These are phyloP conservation scores for Falco biarmicus DNA, from an alignment of 2,797 vertebrate species.

Conservation along the genomic window DNA sequence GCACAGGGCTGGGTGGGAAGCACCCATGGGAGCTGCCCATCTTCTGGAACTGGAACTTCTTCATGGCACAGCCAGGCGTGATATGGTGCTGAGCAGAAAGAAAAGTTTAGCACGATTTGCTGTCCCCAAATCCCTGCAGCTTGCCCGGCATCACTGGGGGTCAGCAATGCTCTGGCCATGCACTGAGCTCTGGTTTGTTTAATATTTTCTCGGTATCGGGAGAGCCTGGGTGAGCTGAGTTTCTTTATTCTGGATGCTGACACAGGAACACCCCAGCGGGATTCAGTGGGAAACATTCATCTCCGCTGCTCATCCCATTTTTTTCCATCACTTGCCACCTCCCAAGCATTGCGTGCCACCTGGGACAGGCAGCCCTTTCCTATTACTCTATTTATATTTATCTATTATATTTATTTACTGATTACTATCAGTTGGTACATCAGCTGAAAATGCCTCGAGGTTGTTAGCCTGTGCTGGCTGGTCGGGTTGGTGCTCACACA, in stretches of 20 bases:
- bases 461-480: not conserved
- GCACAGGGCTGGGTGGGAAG: not conserved
- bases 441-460: not conserved
- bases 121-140: not conserved
- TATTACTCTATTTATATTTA: not conserved
- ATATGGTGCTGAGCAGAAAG: not conserved
- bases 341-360: accelerated
- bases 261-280: accelerated
- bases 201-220: not conserved
- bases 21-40: accelerated
- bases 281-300: not conserved
- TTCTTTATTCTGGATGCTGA: not conserved
- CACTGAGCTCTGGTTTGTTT: not conserved
- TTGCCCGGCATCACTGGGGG: not conserved
- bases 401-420: not conserved
- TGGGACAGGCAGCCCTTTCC: not conserved
- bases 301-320: not conserved
- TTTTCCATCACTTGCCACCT: not conserved
- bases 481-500: accelerated
- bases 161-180: not conserved
- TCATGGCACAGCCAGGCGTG: not conserved
- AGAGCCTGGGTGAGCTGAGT: not conserved
- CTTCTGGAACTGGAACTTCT: not conserved
- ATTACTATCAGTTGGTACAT: accelerated
- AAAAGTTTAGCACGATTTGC: not conserved